Conservation (phyloP, 2,113 vertebrate species). For the Phoxinus phoxinus region DNA sequence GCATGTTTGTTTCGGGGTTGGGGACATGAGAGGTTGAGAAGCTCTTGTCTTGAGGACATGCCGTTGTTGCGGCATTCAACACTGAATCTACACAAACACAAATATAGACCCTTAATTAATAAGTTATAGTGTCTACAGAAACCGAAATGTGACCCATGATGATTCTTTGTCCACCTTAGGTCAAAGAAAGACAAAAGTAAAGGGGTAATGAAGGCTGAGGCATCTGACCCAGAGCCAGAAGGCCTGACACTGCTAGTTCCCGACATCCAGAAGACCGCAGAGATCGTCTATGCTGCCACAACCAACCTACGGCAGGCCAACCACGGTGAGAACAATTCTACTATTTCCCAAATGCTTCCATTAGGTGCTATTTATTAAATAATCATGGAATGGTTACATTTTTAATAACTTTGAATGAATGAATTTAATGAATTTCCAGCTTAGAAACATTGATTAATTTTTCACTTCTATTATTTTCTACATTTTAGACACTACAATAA, state of each 20-base stretch:
- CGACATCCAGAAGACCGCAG: constrained; percentile 96
- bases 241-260: constrained; percentile 94
- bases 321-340: constrained; percentile 79
- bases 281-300: constrained; percentile 92
- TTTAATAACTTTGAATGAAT: background rate
- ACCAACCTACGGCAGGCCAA: constrained; percentile 93
- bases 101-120: background rate
- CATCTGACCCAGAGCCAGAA: constrained; percentile 94
- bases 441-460: background rate
- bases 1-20: background rate
- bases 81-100: background rate
- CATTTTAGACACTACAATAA: no score
- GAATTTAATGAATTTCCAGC: background rate
- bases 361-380: background rate
- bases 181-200: constrained; percentile 98
- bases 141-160: background rate
- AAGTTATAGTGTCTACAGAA: background rate
- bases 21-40: background rate
- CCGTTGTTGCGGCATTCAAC: background rate
- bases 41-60: background rate
- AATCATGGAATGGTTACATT: background rate
- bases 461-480: background rate
- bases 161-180: constrained; percentile 68
- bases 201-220: constrained; percentile 88
- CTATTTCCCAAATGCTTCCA: background rate